Conservation (phyloP, 2,888 invertebrate species). For the Hipparchia sbordonii region DNA sequence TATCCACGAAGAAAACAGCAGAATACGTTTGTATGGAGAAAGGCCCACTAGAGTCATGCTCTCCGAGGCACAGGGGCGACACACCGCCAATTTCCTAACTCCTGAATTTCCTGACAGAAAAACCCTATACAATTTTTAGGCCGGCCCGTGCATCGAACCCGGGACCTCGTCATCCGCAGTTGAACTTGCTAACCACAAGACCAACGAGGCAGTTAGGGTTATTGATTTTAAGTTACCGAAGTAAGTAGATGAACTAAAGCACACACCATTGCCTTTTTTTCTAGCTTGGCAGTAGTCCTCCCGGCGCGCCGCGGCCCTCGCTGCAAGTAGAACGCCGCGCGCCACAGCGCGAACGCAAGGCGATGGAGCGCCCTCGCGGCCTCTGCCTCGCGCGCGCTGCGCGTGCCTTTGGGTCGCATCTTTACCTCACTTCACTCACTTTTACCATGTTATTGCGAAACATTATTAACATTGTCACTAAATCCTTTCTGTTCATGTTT, state of each 20-base stretch:
- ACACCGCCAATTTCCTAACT: too few relatives aligned
- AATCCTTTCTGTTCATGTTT: not conserved
- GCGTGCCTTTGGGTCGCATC: conserved; percentile 62
- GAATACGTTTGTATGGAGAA: too few relatives aligned
- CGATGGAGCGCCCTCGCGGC: conserved; percentile 86
- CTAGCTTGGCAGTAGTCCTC: conserved; percentile 35
- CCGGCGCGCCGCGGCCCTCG: conserved; percentile 56
- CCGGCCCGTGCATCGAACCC: too few relatives aligned
- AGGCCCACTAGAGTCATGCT: too few relatives aligned
- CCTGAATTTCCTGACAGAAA: too few relatives aligned
- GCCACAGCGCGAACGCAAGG: conserved; percentile 89
- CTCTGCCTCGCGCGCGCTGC: conserved; percentile 64
- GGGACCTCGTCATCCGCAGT: too few relatives aligned
- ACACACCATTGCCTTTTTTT: conserved; percentile 54
- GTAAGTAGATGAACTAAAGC: not conserved
- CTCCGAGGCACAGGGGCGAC: too few relatives aligned
- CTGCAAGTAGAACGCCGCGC: conserved; percentile 88
- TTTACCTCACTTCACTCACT: conserved; percentile 42
- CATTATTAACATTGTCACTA: not conserved
- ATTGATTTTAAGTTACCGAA: too few relatives aligned
- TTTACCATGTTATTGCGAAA: conserved; percentile 28
- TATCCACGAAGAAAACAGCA: too few relatives aligned
- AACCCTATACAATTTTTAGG: too few relatives aligned
- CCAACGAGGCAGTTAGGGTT: too few relatives aligned
- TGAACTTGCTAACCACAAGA: too few relatives aligned